Conservation (phyloP, 2,113 vertebrate genomes). For the Rhineura floridana region DNA sequence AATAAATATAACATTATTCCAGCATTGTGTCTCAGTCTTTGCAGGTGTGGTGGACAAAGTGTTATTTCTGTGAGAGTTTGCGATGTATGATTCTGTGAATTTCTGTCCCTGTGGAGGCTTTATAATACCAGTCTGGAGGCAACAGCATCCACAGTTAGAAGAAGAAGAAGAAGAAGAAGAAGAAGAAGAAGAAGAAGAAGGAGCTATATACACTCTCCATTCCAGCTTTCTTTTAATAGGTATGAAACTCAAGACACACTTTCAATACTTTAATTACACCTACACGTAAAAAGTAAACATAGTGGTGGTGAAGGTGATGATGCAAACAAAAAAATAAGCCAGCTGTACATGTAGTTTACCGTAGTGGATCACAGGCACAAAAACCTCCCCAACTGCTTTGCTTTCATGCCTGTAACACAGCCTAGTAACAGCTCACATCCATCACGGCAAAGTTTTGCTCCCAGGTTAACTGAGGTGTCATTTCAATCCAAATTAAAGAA, state of each 20-base stretch:
- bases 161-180: slow-evolving; percentile 3
- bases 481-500: slow-evolving; percentile 71
- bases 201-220: not conserved
- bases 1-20: no score
- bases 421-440: slow-evolving; percentile 51
- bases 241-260: slow-evolving; percentile 6
- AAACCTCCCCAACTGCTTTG: slow-evolving; percentile 35
- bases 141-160: not conserved
- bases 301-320: not conserved
- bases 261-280: slow-evolving; percentile 1
- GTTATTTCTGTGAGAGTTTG: slow-evolving; percentile 10
- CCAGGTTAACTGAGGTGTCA: slow-evolving; percentile 64
- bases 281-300: not conserved
- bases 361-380: slow-evolving; percentile 45
- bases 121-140: slow-evolving; percentile 25
- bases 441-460: slow-evolving; percentile 60
- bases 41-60: no score
- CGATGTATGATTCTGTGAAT: not conserved
- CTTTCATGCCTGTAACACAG: slow-evolving; percentile 30
- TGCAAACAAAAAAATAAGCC: not conserved
- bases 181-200: not conserved
- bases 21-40: no score
- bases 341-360: slow-evolving; percentile 18
- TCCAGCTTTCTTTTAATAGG: not conserved
- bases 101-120: not conserved